A percentile compares a stretch with the other conserved stretches of the same genome.
Evolutionary conservation across 2,888 invertebrate genomes (phyloP).

Genomic region (Lypha dubia): DNA sequence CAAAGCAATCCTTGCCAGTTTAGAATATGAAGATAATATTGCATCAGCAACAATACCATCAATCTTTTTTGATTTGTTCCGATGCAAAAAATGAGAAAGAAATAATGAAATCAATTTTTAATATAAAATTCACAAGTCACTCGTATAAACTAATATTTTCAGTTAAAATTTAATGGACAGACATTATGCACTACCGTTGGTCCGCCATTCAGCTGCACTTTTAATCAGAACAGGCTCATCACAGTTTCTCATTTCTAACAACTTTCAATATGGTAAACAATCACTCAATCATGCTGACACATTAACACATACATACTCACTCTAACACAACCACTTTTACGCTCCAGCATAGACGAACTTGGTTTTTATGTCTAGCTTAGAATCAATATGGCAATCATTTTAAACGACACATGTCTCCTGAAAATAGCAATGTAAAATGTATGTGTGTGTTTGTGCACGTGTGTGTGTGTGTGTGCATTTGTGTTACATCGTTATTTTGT

Average conservation of each 20-base stretch:
- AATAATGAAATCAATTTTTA: slow-evolving; percentile 46
- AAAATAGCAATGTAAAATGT: slow-evolving; percentile 51
- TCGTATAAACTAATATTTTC: slow-evolving; percentile 29
- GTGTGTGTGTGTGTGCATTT: neutral
- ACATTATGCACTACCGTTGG: neutral
- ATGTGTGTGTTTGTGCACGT: neutral
- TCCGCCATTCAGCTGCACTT: neutral
- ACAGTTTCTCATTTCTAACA: neutral
- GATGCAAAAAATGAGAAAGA: slow-evolving; percentile 1
- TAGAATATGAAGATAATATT: neutral
- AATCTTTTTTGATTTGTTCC: slow-evolving; percentile 30
- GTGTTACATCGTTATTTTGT: too few species aligned
- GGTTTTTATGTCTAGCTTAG: slow-evolving; percentile 43
- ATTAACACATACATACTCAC: neutral
- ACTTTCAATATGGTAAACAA: slow-evolving; percentile 27
- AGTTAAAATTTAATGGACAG: slow-evolving; percentile 4
- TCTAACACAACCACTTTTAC: neutral
- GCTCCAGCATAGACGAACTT: neutral
- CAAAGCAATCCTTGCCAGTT: neutral
- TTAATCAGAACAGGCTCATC: slow-evolving; percentile 19
- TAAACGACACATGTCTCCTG: slow-evolving; percentile 58
- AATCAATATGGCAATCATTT: slow-evolving; percentile 65
- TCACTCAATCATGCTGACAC: slow-evolving; percentile 30
- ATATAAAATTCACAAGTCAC: slow-evolving; percentile 42
- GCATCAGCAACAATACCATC: slow-evolving; percentile 6